Base-by-base conservation (phyloP, 1,140 invertebrate genomes). In the Eumeta japonica region DNA sequence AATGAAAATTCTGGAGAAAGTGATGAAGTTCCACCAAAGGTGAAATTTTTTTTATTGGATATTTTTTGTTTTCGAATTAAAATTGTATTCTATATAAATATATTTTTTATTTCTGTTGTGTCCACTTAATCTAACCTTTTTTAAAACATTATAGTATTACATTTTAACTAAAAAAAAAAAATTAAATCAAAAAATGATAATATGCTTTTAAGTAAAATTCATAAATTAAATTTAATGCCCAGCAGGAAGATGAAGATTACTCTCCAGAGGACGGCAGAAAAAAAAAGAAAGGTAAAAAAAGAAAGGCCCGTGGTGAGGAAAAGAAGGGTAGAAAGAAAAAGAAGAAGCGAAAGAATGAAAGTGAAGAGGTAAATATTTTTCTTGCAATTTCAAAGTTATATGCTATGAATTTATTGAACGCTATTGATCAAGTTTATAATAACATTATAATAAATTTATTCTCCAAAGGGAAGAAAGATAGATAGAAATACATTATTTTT, bases 311-410 rank as follows among this genome's bases (percentile, higher is more conserved):
- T 49, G 90, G 87, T 90, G 39, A 90, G 92, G 55, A 92, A 92
- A 55, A 89, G 89, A 17, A 92, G 91, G 68, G 92, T 92, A 65
- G 88, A 90, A 62, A 94, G 94, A 79, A 93, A 93, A 78, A 92
- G 91, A 79, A 93, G 92, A 78, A 91, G 90, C 89, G 89, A 77
- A 90, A 90, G 77, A 88, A 88, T 74, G 91, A 94, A 49, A 92
- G 89, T 74, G 90, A 86, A 50, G 89, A 91, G 67, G 87, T 88
- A 76, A 80, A 74, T 66, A 54, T 39, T 30, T 28, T 28, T n/a
- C n/a, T n/a, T n/a, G n/a, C n/a, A n/a, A n/a, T n/a, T n/a, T n/a
- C n/a, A n/a, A n/a, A n/a, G n/a, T 27, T 27, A 9, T 27, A 9
- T 9, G 9, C n/a, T 27, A 9, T 27, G 24, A n/a, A n/a, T n/a